These are phyloP conservation scores for Natator depressus DNA, from an alignment of 2,113 vertebrate genomes.

Conservation along the genomic window DNA sequence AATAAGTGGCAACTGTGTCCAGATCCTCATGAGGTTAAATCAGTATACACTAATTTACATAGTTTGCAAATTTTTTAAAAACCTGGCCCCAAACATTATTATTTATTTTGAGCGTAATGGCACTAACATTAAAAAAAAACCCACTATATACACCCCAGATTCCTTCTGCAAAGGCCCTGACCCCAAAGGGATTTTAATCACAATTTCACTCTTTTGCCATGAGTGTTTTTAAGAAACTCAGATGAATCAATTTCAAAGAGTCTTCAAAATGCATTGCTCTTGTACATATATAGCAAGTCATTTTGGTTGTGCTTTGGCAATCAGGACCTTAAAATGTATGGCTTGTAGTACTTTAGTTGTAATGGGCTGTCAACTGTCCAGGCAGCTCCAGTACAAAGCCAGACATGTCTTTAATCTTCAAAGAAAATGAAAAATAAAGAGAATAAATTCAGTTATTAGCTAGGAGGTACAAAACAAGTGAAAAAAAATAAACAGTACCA, in stretches of 20 bases:
- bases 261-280: conserved; percentile 26
- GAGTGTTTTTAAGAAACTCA: background rate
- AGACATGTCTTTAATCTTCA: conserved; percentile 74
- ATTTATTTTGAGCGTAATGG: background rate
- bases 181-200: conserved; percentile 6
- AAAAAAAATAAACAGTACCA: conserved; percentile 28
- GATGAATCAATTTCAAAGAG: background rate
- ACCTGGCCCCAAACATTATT: background rate
- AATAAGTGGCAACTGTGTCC: background rate
- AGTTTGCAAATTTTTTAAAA: background rate
- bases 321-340: conserved; percentile 57
- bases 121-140: background rate
- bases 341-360: conserved; percentile 64
- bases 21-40: background rate
- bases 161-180: background rate
- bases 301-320: conserved; percentile 58
- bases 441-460: conserved; percentile 73
- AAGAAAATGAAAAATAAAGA: conserved; percentile 59
- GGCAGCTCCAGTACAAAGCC: conserved; percentile 50
- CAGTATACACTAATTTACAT: background rate
- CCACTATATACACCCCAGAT: background rate
- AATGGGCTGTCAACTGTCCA: conserved; percentile 71
- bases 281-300: background rate
- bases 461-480: conserved; percentile 65
- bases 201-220: conserved; percentile 3